Percentiles rank a stretch among this genome's conserved stretches.
Conservation (phyloP, 2,888 invertebrate genomes). For the Limnephilus lunatus region DNA sequence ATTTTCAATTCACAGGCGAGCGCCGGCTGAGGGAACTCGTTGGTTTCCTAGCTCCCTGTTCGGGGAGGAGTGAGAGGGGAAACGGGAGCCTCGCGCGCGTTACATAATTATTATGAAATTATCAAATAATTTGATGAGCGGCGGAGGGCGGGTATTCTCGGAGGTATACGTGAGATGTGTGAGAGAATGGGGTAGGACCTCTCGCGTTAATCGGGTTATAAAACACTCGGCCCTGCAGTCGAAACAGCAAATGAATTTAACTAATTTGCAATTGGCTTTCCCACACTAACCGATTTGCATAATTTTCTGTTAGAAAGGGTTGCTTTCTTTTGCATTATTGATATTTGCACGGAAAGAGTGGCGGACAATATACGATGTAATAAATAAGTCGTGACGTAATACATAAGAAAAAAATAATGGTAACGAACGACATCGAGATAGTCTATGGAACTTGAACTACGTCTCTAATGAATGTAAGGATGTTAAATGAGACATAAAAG, state of each 20-base stretch:
- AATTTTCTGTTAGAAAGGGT: constrained; percentile 24
- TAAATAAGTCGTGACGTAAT: too few relatives aligned
- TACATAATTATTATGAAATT: constrained; percentile 79
- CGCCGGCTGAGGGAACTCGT: constrained; percentile 7
- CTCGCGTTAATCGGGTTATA: constrained; percentile 64
- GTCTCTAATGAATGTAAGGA: too few relatives aligned
- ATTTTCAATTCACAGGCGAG: constrained; percentile 64
- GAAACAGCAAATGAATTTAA: constrained; percentile 45
- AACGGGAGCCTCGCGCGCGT: constrained; percentile 69
- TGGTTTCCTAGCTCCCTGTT: constrained; percentile 22
- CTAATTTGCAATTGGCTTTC: constrained; percentile 41
- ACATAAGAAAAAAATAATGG: too few relatives aligned
- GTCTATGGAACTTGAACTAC: too few relatives aligned
- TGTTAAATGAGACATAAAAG: too few relatives aligned
- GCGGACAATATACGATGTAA: background rate
- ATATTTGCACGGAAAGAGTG: background rate
- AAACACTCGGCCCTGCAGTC: constrained; percentile 50
- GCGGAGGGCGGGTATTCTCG: constrained; percentile 53
- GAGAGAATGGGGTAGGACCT: constrained; percentile 58
- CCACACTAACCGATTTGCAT: constrained; percentile 36
- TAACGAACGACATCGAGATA: too few relatives aligned
- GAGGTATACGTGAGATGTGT: constrained; percentile 57
- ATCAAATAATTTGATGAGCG: constrained; percentile 74
- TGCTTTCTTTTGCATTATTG: background rate
- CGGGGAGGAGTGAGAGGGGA: background rate